Evolutionary conservation across 2,113 vertebrate genomes (phyloP).

Genomic region (Paramisgurnus dabryanus): DNA sequence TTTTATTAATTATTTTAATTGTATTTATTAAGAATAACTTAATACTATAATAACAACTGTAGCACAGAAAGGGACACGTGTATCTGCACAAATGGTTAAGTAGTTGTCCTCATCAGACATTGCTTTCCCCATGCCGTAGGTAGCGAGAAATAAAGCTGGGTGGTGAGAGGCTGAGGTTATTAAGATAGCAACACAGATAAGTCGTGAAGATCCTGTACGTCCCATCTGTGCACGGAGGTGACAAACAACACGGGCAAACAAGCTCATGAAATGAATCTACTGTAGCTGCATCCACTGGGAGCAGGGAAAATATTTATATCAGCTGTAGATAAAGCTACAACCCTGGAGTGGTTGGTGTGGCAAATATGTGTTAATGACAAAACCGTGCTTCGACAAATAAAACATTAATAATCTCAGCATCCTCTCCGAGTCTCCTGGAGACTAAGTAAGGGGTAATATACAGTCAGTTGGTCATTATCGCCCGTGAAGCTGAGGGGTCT

Average conservation of each 20-base stretch:
- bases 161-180: conserved; percentile 59
- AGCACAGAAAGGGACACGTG: not conserved
- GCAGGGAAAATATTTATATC: not conserved
- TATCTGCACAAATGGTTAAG: conserved; percentile 16
- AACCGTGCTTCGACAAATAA: not conserved
- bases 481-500: no score
- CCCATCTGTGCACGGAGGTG: conserved; percentile 31
- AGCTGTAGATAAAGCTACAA: not conserved
- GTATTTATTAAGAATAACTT: conserved; percentile 48
- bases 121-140: conserved; percentile 49
- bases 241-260: conserved; percentile 36
- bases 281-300: not conserved
- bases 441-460: not conserved
- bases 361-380: not conserved
- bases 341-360: not conserved
- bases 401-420: not conserved
- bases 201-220: conserved; percentile 50
- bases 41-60: no score
- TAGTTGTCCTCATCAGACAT: conserved; percentile 49
- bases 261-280: conserved; percentile 31
- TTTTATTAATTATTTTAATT: no score
- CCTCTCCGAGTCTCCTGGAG: not conserved
- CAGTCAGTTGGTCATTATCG: no score
- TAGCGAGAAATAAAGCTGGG: conserved; percentile 54
- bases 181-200: conserved; percentile 61